phyloP scores from a whole-genome alignment of 2,797 vertebrate species.

The Acropternis orthonyx region DNA sequence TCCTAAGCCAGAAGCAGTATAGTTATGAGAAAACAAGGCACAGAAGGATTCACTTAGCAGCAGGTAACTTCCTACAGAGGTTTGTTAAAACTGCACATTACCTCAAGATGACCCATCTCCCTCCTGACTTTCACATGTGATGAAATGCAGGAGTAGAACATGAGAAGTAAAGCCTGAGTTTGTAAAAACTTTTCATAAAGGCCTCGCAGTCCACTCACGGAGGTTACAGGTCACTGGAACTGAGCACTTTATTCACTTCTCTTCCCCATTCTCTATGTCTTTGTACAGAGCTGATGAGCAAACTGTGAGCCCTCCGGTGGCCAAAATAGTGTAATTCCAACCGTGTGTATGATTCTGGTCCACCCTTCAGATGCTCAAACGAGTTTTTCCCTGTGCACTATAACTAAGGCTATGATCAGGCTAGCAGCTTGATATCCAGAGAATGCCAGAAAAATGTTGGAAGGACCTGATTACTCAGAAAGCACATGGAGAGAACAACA shows the following conservation, averaged over 20 bases:
- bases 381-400: background rate
- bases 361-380: background rate
- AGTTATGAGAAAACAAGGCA: background rate
- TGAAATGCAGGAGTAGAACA: background rate
- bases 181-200: background rate
- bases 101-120: background rate
- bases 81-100: background rate
- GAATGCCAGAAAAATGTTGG: background rate
- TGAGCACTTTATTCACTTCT: background rate
- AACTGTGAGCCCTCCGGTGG: constrained; percentile 41
- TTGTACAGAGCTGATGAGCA: background rate
- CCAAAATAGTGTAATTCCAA: constrained; percentile 11
- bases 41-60: background rate
- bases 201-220: rapidly evolving
- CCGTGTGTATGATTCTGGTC: background rate
- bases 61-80: background rate
- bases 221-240: background rate
- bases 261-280: background rate
- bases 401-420: background rate
- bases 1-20: background rate
- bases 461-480: background rate
- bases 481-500: background rate
- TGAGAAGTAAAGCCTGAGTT: background rate
- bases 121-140: background rate
- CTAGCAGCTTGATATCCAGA: background rate